These are phyloP conservation scores for Atlantisia rogersi DNA, from an alignment of 2,113 vertebrate genomes.

Conservation along the genomic window DNA sequence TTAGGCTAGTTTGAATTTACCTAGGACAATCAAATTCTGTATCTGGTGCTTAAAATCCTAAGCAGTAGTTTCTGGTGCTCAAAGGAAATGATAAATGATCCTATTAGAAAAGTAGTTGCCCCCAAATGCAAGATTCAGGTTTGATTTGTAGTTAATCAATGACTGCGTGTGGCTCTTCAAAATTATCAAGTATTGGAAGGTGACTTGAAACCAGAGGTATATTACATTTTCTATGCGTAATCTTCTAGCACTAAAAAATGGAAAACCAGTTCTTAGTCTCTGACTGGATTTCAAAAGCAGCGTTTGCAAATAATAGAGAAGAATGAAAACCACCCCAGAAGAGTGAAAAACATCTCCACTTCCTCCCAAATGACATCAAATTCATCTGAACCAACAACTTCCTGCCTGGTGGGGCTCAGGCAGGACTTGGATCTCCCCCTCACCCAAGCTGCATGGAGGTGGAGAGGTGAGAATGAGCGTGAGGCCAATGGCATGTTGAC, in stretches of 20 bases:
- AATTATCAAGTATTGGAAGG: background rate
- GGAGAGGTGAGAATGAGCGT: background rate
- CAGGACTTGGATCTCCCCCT: background rate
- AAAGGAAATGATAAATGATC: background rate
- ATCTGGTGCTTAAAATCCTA: background rate
- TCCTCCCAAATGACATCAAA: background rate
- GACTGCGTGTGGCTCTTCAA: background rate
- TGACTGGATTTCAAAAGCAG: background rate
- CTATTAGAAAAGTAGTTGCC: background rate
- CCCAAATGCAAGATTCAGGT: background rate
- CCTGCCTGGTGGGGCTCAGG: rapidly evolving
- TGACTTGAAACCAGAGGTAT: background rate
- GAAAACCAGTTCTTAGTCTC: background rate
- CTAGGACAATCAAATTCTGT: background rate
- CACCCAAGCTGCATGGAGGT: background rate
- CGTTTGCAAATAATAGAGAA: background rate
- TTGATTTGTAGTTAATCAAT: background rate
- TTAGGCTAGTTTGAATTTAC: background rate
- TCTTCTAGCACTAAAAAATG: background rate
- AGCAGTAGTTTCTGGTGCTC: background rate
- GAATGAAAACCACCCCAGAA: background rate
- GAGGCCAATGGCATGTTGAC: background rate
- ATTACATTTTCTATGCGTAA: background rate
- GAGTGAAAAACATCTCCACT: background rate
- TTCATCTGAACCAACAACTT: background rate